Percentiles rank a stretch among this genome's conserved stretches.
Conservation (phyloP, 2,888 invertebrate species). For the Chrysolina oricalcia region DNA sequence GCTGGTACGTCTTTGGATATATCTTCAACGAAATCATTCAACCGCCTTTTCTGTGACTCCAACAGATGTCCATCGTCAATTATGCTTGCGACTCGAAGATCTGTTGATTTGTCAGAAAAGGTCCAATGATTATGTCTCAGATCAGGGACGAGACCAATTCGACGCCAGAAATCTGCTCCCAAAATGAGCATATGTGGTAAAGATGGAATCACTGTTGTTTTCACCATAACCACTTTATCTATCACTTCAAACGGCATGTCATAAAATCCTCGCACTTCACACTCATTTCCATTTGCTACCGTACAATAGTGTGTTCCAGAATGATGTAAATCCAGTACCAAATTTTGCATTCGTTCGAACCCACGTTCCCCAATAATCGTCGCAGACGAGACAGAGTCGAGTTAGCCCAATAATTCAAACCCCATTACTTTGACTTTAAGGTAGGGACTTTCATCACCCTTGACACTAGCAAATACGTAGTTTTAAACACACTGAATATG, state of each 20-base stretch:
- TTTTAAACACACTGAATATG: no score
- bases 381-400: background rate
- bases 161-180: background rate
- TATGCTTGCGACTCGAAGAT: background rate
- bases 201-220: background rate
- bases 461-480: no score
- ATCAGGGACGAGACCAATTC: background rate
- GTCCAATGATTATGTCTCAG: background rate
- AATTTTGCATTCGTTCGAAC: background rate
- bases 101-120: background rate
- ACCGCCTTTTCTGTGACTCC: background rate
- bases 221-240: background rate
- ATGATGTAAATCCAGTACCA: background rate
- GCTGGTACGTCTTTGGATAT: constrained; percentile 28
- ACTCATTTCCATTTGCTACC: background rate
- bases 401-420: background rate
- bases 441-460: background rate
- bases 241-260: background rate
- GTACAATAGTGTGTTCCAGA: background rate
- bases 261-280: background rate
- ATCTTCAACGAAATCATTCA: constrained; percentile 25
- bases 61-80: background rate
- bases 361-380: background rate
- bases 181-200: background rate
- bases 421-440: background rate